A percentile compares a stretch with the other conserved stretches of the same genome.
These are phyloP conservation scores for Mystacornis crossleyi DNA, from an alignment of 2,113 vertebrate species.

Conservation along the genomic window DNA sequence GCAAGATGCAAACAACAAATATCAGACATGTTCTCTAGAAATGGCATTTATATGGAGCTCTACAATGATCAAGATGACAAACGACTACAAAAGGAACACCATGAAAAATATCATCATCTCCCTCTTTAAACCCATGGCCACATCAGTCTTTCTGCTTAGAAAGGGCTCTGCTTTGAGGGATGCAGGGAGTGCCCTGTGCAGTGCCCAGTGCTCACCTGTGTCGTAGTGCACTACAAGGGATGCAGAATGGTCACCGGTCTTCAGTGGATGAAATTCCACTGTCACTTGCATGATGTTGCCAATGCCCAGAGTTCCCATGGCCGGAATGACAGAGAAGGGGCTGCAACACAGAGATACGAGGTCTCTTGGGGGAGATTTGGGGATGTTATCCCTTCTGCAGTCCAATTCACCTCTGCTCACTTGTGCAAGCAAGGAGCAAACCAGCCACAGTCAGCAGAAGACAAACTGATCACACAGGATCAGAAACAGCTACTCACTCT, in stretches of 20 bases:
- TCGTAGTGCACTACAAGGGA: slow-evolving; percentile 81
- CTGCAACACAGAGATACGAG: slow-evolving; percentile 64
- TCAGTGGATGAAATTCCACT: slow-evolving; percentile 80
- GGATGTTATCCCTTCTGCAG: not conserved
- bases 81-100: not conserved
- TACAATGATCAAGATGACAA: not conserved
- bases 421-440: not conserved
- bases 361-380: not conserved
- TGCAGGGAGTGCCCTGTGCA: not conserved
- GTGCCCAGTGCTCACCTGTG: slow-evolving; percentile 70
- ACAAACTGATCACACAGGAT: not conserved
- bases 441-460: not conserved
- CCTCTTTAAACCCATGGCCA: not conserved
- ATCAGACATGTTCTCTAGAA: not conserved
- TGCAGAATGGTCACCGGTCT: slow-evolving; percentile 68
- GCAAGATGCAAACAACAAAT: not conserved
- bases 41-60: not conserved
- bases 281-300: slow-evolving; percentile 80
- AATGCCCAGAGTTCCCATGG: slow-evolving; percentile 72
- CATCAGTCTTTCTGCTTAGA: not conserved
- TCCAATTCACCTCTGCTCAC: not conserved
- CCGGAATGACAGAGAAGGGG: slow-evolving; percentile 82
- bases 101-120: not conserved
- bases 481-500: not conserved
- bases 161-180: not conserved